Base-by-base conservation (phyloP, 2,797 vertebrate genomes). In the Chlorospingus flavigularis region DNA sequence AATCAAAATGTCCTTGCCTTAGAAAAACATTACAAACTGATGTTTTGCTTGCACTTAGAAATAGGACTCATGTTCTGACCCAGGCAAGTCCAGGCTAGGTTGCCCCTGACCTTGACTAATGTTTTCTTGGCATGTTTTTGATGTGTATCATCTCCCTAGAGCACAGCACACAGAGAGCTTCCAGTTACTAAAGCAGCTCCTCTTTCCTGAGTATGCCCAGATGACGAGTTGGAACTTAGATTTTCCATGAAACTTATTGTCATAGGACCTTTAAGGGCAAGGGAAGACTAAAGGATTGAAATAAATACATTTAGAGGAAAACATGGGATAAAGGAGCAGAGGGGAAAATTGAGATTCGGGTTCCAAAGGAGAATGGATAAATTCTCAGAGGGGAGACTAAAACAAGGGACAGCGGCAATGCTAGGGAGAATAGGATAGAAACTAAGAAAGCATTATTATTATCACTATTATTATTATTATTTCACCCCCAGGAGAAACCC, bases 21-120 rank as follows among this genome's bases (percentile, higher is more conserved):
- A 60, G 35, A 84, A 88, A 94, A 93, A 47, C 45, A 73, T 62
- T 71, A 43, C 35, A 79, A 83, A 72, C 17, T 55, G 37, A 57
- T 65, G 30, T 26, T 90, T 60, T 40, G 17, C 53, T 89, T 93
- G 20, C 53, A 67, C 23, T 84, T 67, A 19, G 13, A 74, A 88
- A 66, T 18, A 53, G 48, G 24, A 86, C 7, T 37, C 16, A 25
- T 39, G 57, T 87, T 91, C 75, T 96, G 90, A 95, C 86, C 92
- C 77, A 87, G 94, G 76, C 88, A 84, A 93, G 83, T 67, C 67
- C 80, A 85, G 92, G 81, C 81, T 89, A 91, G 67, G 71, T 74
- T 83, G 61, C 61, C 90, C 58, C 57, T 88, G 92, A 91, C 80
- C 93, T 61, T 95, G 84, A 87, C 61, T 93, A 93, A 89, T 82